Percentiles rank a stretch among this genome's conserved stretches.
These are phyloP conservation scores for Toxotes chatareus DNA, from an alignment of 2,113 vertebrate species.

Conservation along the genomic window DNA sequence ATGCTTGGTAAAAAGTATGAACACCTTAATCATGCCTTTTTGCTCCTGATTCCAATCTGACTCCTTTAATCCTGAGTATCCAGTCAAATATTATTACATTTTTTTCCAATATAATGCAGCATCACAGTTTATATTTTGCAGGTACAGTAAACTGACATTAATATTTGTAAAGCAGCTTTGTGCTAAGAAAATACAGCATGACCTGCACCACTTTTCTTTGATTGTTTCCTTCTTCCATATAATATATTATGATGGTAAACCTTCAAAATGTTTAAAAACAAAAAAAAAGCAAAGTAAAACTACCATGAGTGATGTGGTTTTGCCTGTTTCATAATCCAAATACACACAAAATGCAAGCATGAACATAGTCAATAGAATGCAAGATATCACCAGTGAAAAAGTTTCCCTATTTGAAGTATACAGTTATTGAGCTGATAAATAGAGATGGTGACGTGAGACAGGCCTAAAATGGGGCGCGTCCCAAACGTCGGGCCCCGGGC, in stretches of 20 bases:
- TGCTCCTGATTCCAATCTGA: neutral
- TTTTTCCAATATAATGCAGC: neutral
- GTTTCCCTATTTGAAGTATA: neutral
- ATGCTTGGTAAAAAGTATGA: neutral
- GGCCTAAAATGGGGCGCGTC: slow-evolving; percentile 54
- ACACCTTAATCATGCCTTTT: neutral
- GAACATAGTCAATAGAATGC: neutral
- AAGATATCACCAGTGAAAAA: slow-evolving; percentile 1
- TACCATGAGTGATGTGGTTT: neutral
- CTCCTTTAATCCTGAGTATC: neutral
- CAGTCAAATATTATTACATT: neutral
- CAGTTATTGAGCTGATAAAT: slow-evolving; percentile 25
- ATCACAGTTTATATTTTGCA: neutral
- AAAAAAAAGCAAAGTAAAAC: neutral
- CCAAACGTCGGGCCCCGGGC: slow-evolving; percentile 45
- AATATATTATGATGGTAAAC: neutral
- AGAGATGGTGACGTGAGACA: slow-evolving; percentile 25
- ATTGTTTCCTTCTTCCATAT: too few relatives aligned
- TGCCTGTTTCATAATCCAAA: neutral
- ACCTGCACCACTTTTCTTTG: neutral
- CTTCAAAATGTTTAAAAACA: neutral
- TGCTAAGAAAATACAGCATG: neutral
- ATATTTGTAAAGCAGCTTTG: neutral
- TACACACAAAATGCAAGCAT: neutral
- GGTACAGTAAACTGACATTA: neutral